Conservation (phyloP, 1,140 invertebrate species). For the Bombus waltoni region DNA sequence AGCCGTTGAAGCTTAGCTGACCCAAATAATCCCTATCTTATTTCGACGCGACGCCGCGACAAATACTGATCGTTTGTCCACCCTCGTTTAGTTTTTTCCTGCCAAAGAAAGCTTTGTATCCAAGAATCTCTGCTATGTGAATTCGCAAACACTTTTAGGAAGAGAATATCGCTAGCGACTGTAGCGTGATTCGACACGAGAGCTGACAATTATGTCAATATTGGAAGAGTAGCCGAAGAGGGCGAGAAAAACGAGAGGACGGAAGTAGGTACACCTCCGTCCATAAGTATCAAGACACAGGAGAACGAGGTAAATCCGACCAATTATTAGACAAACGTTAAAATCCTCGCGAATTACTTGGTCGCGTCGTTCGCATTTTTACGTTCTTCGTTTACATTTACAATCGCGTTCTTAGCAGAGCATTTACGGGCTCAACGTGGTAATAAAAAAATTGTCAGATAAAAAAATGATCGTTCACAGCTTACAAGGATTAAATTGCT, state of each 20-base stretch:
- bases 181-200: neutral
- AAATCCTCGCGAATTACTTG: neutral
- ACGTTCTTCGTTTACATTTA: too few species aligned
- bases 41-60: too few species aligned
- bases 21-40: too few species aligned
- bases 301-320: neutral
- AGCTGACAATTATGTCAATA: slow-evolving; percentile 1
- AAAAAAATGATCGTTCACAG: too few species aligned
- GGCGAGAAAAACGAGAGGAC: neutral
- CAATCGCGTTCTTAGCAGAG: too few species aligned
- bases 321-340: neutral
- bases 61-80: neutral
- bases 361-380: neutral
- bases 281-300: neutral
- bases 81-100: too few species aligned
- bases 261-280: neutral
- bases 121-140: neutral
- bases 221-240: neutral
- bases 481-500: too few species aligned
- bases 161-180: neutral
- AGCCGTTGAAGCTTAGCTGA: neutral
- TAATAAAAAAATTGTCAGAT: too few species aligned
- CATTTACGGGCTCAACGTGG: too few species aligned
- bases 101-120: neutral
- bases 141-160: neutral